phyloP scores from a whole-genome alignment of 2,888 invertebrate species.

The Synanthedon myopaeformis region DNA sequence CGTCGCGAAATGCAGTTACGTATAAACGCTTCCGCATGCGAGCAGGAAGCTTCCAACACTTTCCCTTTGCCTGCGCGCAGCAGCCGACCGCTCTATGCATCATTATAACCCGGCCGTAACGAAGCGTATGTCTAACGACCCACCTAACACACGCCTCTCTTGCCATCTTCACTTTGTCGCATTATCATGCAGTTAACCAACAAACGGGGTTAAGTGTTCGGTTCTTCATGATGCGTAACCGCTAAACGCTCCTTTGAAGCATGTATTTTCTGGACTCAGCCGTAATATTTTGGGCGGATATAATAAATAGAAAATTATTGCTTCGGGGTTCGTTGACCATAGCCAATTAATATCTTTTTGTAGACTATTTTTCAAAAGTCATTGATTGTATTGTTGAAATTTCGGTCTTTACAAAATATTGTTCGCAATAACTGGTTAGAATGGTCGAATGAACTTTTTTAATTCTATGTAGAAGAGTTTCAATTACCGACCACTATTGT shows the following conservation, averaged over 20 bases:
- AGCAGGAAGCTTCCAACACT: constrained; percentile 63
- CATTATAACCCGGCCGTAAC: constrained; percentile 40
- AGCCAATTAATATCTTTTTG: background rate
- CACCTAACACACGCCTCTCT: constrained; percentile 8
- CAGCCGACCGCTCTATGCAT: constrained; percentile 56
- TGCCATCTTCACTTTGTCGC: constrained; percentile 20
- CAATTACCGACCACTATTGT: too few species aligned
- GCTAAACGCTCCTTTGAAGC: background rate
- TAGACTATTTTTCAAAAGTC: too few species aligned
- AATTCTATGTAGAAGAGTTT: too few species aligned
- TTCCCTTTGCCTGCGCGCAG: constrained; percentile 68
- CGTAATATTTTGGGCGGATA: background rate
- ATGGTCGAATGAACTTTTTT: too few species aligned
- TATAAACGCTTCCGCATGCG: constrained; percentile 60
- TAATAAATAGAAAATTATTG: background rate
- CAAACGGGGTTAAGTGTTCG: constrained; percentile 54
- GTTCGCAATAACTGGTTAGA: too few species aligned
- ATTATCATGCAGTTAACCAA: constrained; percentile 56
- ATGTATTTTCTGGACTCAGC: background rate
- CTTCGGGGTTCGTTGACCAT: background rate
- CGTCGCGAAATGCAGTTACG: constrained; percentile 47
- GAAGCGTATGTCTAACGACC: constrained; percentile 12
- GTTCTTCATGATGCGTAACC: constrained; percentile 41
- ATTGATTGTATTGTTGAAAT: too few species aligned
- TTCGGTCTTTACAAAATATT: too few species aligned